Conservation (phyloP, 2,113 vertebrate genomes). For the Melanocharis versteri region DNA sequence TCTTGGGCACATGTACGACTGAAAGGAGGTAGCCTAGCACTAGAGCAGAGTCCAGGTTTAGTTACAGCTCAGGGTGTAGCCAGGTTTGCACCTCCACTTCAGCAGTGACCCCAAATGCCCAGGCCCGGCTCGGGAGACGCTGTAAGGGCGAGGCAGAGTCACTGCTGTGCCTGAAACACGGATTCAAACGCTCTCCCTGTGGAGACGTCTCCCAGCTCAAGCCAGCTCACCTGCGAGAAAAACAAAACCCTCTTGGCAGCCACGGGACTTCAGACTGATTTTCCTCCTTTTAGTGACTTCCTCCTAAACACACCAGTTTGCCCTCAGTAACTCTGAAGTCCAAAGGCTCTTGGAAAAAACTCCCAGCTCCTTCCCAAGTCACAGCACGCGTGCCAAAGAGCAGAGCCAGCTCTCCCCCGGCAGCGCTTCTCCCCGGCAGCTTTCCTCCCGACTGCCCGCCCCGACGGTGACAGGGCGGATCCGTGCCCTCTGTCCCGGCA, state of each 20-base stretch:
- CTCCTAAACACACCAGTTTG: not conserved
- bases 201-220: not conserved
- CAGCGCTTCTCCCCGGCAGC: not conserved
- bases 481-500: not conserved
- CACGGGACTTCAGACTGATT: fast-evolving
- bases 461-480: not conserved
- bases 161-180: not conserved
- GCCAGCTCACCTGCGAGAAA: not conserved
- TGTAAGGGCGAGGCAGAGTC: not conserved
- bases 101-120: not conserved
- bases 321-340: not conserved
- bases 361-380: not conserved
- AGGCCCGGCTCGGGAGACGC: not conserved
- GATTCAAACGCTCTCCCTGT: not conserved
- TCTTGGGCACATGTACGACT: not conserved
- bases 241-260: not conserved
- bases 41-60: not conserved
- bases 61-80: not conserved
- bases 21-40: not conserved
- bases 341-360: not conserved
- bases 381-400: fast-evolving
- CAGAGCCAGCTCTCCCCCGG: not conserved
- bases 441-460: not conserved
- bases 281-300: not conserved
- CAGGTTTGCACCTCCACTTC: not conserved